Percentiles rank a stretch among this genome's conserved stretches.
Conservation (phyloP, 1,140 invertebrate species). For the Heliothis virescens region DNA sequence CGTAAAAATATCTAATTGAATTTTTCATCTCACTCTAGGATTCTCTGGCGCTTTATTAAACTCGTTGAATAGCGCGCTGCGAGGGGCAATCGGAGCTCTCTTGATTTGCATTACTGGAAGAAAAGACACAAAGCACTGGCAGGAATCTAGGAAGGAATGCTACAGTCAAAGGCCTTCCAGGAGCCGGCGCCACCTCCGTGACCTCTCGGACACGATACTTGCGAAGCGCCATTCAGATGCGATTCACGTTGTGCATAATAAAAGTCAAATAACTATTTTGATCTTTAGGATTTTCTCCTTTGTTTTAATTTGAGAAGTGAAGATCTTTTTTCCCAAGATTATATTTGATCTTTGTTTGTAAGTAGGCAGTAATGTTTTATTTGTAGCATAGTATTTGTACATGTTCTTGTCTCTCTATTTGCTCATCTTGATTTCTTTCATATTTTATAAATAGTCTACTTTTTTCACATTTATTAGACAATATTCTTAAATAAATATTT, state of each 20-base stretch:
- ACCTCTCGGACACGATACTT: slow-evolving; percentile 15
- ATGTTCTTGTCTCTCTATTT: too few relatives aligned
- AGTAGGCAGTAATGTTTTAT: too few relatives aligned
- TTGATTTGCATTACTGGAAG: slow-evolving; percentile 63
- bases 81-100: slow-evolving; percentile 57
- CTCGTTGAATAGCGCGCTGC: slow-evolving; percentile 57
- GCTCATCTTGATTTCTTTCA: too few relatives aligned
- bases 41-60: slow-evolving; percentile 64
- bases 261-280: neutral
- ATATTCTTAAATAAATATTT: too few relatives aligned
- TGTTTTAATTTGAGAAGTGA: neutral
- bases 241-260: slow-evolving; percentile 16
- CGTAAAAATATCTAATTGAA: slow-evolving; percentile 69
- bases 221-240: slow-evolving; percentile 17
- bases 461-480: too few relatives aligned
- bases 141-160: slow-evolving; percentile 57
- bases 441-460: too few relatives aligned
- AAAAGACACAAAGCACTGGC: slow-evolving; percentile 55
- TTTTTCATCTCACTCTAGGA: slow-evolving; percentile 63
- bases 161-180: slow-evolving; percentile 54
- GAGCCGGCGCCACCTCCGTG: slow-evolving; percentile 6
- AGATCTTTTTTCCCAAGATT: too few relatives aligned
- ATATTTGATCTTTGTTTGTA: too few relatives aligned
- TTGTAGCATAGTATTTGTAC: too few relatives aligned
- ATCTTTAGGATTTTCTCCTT: neutral